Percentiles rank a stretch among this genome's conserved stretches.
Evolutionary conservation across 2,113 vertebrate genomes (phyloP).

Genomic region (Melanotaenia duboulayi): DNA sequence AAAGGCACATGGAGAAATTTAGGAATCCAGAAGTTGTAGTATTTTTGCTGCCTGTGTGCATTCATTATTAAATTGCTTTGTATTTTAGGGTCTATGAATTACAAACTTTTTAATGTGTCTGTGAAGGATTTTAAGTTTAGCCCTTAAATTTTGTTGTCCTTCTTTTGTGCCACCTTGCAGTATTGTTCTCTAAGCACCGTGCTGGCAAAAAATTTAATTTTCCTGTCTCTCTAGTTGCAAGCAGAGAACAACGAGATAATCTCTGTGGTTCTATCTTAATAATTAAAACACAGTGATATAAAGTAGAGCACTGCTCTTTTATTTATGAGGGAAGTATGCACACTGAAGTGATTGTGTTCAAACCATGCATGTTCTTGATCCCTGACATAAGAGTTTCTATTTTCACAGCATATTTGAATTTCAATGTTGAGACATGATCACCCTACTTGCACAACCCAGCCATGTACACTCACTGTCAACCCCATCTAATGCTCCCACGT

Average conservation of each 20-base stretch:
- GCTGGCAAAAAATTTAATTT: constrained; percentile 72
- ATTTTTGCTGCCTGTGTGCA: too few relatives aligned
- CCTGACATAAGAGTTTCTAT: constrained; percentile 80
- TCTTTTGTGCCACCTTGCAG: constrained; percentile 59
- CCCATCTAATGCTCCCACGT: constrained; percentile 21
- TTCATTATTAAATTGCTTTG: too few relatives aligned
- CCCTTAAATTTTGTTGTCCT: constrained; percentile 60
- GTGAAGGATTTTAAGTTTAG: background rate
- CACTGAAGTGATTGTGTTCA: constrained; percentile 79
- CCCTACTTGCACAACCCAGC: constrained; percentile 54
- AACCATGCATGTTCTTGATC: constrained; percentile 81
- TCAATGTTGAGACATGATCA: constrained; percentile 76
- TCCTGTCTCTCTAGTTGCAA: constrained; percentile 48
- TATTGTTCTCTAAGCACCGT: constrained; percentile 65
- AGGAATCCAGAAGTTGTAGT: too few relatives aligned
- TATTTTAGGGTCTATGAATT: too few relatives aligned
- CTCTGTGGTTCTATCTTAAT: constrained; percentile 75
- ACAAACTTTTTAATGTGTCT: too few relatives aligned
- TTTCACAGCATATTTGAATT: constrained; percentile 80
- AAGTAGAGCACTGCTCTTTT: constrained; percentile 75
- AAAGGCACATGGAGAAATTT: too few relatives aligned
- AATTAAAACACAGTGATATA: constrained; percentile 80
- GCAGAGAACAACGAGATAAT: constrained; percentile 76
- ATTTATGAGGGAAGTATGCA: constrained; percentile 77
- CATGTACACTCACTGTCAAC: constrained; percentile 41